Evolutionary conservation across 2,888 invertebrate genomes (phyloP), one percentile per base, ranked within the genome.

Genomic region (Drosophila pseudotalamancana): DNA sequence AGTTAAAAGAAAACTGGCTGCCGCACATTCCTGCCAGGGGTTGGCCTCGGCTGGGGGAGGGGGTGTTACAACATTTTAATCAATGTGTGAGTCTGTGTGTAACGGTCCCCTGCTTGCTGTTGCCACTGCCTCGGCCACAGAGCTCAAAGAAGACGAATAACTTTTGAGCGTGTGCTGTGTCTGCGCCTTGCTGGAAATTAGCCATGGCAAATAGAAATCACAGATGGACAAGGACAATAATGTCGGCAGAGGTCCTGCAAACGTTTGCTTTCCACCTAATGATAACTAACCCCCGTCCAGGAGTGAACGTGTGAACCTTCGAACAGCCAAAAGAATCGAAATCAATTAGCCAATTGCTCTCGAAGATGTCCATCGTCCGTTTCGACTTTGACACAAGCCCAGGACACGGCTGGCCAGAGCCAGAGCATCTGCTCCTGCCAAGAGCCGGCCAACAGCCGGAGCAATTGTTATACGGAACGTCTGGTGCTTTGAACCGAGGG

Each of bases 301-400:
- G 29, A 21, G 21, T 12, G 54, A 51, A 85, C 82, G 81, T 81
- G 85, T 82, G 85, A 85, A 82, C 49, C 60, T 34, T 55, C 54
- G 32, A 46, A 60, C 59, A 68, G 65, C 46, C 75, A 62, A 84
- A 85, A 81, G 88, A 88, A 88, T 89, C 81, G 79, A 87, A 89
- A 89, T 89, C 89, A 89, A 89, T 89, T 89, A 89, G 89, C 90
- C 90, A 89, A 89, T 90, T 89, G 88, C 89, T 88, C 84, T 89
- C 70, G 74, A 76, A 86, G 77, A 75, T 72, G 77, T 63, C 75
- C 73, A 62, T 68, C 66, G 72, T 60, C 61, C 51, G 54, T 56
- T 59, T 68, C 54, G 72, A 48, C 66, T 75, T 68, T 65, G 74
- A 68, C 56, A 68, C 59, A 62, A 50, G 29, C 54, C 61, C 46